Conservation (phyloP, 2,888 invertebrate genomes). For the Caenorhabditis plicata region DNA sequence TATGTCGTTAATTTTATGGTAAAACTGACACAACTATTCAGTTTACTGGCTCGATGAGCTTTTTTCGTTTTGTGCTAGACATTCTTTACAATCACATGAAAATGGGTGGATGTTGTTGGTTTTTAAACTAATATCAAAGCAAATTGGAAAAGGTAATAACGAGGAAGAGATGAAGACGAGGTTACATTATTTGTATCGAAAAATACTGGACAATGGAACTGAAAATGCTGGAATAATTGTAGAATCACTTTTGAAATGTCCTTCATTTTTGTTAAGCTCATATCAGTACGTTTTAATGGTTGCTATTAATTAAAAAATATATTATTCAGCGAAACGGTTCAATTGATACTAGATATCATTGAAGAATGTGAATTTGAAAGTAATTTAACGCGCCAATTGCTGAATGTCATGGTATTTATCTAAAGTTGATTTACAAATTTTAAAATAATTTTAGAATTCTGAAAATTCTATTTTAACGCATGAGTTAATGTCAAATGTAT, state of each 20-base stretch:
- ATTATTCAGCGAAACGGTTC: constrained; percentile 22
- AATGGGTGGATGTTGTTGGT: constrained; percentile 40
- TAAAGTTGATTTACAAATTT: neutral
- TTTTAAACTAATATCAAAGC: constrained; percentile 17
- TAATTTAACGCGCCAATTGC: constrained; percentile 10
- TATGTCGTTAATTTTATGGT: too few relatives aligned
- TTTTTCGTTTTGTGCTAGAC: constrained; percentile 21
- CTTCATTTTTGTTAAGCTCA: constrained; percentile 3
- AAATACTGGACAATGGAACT: constrained; percentile 21
- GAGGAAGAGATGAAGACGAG: constrained; percentile 14
- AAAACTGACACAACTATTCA: too few relatives aligned
- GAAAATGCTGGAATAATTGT: constrained; percentile 23
- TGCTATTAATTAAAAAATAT: neutral
- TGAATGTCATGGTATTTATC: constrained; percentile 18
- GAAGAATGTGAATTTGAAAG: constrained; percentile 26
- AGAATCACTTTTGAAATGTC: constrained; percentile 10
- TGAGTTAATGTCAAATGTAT: constrained; percentile 4
- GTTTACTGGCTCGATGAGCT: constrained; percentile 34
- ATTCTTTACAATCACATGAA: constrained; percentile 12
- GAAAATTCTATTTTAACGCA: constrained; percentile 6
- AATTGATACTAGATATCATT: constrained; percentile 19
- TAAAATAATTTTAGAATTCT: constrained; percentile 8
- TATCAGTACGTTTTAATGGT: neutral
- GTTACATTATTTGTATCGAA: constrained; percentile 11
- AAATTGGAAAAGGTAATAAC: constrained; percentile 8